Evolutionary conservation across 2,888 invertebrate genomes (phyloP).

Genomic region (Podabrus alpinus): DNA sequence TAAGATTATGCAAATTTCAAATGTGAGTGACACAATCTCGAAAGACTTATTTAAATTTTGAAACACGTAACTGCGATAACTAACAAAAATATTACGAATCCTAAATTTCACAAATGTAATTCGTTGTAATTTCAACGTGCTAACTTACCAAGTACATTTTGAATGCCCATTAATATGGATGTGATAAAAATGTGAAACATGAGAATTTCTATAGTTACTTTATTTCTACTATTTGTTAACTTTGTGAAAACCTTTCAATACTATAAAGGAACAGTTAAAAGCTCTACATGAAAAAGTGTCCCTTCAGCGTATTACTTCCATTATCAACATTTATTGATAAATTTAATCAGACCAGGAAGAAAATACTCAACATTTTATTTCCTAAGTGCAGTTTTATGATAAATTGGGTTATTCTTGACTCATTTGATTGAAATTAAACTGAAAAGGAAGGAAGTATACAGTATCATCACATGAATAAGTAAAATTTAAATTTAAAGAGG

Average conservation of each 20-base stretch:
- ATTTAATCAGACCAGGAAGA: background rate
- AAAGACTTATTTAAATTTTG: background rate
- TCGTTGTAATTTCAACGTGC: too few relatives aligned
- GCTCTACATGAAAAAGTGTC: background rate
- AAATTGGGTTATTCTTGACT: too few relatives aligned
- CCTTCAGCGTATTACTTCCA: background rate
- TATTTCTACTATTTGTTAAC: background rate
- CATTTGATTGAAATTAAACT: too few relatives aligned
- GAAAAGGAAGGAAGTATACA: background rate
- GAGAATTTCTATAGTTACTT: background rate
- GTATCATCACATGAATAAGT: background rate
- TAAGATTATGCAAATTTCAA: background rate
- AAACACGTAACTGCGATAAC: too few relatives aligned
- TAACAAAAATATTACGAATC: background rate
- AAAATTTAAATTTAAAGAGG: background rate
- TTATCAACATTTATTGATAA: background rate
- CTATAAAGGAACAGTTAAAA: background rate
- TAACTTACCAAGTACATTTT: background rate
- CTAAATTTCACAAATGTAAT: too few relatives aligned
- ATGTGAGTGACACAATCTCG: background rate
- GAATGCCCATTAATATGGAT: background rate
- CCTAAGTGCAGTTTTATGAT: too few relatives aligned
- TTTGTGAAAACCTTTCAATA: background rate
- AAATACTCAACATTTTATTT: background rate
- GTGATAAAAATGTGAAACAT: background rate